Conservation (phyloP, 1,140 invertebrate genomes). For the Carposina sasakii region DNA sequence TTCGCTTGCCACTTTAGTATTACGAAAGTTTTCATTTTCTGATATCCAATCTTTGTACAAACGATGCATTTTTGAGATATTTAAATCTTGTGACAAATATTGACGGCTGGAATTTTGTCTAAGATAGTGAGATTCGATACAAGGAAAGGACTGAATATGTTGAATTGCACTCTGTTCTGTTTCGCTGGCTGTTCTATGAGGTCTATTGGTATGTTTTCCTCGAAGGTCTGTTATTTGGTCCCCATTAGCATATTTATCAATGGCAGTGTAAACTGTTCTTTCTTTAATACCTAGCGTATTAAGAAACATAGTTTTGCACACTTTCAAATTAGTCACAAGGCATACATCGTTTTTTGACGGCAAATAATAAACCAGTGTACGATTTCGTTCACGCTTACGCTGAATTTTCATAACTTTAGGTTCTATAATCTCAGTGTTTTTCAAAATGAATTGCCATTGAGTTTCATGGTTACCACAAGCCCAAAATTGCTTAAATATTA, state of each 20-base stretch:
- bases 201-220: slow-evolving; percentile 25
- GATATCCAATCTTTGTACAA: slow-evolving; percentile 5
- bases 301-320: slow-evolving; percentile 23
- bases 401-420: slow-evolving; percentile 23
- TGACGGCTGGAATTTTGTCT: slow-evolving; percentile 14
- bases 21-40: not conserved
- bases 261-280: slow-evolving; percentile 19
- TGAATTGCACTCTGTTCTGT: slow-evolving; percentile 20
- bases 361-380: slow-evolving; percentile 22
- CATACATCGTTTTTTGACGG: slow-evolving; percentile 9
- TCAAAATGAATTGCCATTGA: slow-evolving; percentile 22
- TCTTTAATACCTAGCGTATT: slow-evolving; percentile 22
- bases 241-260: slow-evolving; percentile 19
- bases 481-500: slow-evolving; percentile 22
- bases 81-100: slow-evolving; percentile 24
- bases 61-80: slow-evolving; percentile 21
- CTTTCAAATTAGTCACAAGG: slow-evolving; percentile 3
- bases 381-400: slow-evolving; percentile 22
- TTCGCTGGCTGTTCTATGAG: slow-evolving; percentile 14
- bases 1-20: not conserved
- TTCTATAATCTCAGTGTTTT: slow-evolving; percentile 11
- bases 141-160: slow-evolving; percentile 23
- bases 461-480: slow-evolving; percentile 11
- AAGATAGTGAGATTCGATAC: slow-evolving; percentile 21
- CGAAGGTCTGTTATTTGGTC: slow-evolving; percentile 17